A percentile compares a stretch with the other conserved stretches of the same genome.
These are phyloP conservation scores for Onychostruthus taczanowskii DNA, from an alignment of 2,113 vertebrate species.

Conservation along the genomic window DNA sequence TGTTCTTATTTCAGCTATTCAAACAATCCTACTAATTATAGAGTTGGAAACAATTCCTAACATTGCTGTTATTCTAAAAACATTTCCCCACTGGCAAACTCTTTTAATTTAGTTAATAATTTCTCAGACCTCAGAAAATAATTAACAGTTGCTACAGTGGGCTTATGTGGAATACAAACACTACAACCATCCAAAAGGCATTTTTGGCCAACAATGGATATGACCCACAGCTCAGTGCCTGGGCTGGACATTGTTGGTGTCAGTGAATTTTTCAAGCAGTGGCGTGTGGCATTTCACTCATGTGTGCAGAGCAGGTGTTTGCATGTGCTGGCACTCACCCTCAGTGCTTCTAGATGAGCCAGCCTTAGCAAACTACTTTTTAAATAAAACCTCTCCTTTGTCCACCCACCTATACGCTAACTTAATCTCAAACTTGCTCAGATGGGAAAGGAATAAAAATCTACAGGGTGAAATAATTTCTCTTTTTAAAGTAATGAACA, in stretches of 20 bases:
- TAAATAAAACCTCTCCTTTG: not conserved
- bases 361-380: not conserved
- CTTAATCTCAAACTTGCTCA: not conserved
- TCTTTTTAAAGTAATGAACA: not conserved
- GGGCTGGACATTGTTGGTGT: rapidly evolving
- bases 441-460: not conserved
- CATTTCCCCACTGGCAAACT: not conserved
- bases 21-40: not conserved
- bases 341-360: not conserved
- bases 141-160: not conserved
- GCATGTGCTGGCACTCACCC: not conserved
- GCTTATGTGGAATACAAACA: not conserved
- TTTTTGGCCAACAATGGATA: not conserved
- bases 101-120: not conserved
- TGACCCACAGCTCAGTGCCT: rapidly evolving
- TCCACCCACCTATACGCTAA: not conserved
- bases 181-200: not conserved
- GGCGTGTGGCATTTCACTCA: not conserved
- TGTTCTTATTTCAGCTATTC: not conserved
- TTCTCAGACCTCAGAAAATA: not conserved
- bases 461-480: not conserved
- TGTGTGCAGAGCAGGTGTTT: not conserved
- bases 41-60: not conserved
- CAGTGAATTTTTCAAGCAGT: not conserved
- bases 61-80: not conserved